Base-by-base conservation (phyloP, 2,888 invertebrate species). In the Argyresthia goedartella region DNA sequence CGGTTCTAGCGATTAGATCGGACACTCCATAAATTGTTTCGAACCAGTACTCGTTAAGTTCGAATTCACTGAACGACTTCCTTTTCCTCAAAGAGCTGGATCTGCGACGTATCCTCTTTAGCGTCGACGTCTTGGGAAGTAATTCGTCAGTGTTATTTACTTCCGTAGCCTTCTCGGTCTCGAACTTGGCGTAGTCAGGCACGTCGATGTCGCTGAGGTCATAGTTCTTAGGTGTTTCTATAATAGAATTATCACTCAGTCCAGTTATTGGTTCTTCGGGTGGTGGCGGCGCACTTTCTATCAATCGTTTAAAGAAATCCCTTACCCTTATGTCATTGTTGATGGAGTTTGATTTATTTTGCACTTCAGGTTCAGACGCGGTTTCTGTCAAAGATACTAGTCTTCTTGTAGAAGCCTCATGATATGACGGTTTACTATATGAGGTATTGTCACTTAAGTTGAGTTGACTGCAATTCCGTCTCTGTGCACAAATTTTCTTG, bases 21-120 rank as follows among this genome's bases (percentile, higher is more conserved):
- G 77, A 69, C 44, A 82, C 54, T 10, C 84, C 85, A 55, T 77
- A 81, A 52, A 81, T 75, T 49, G 76, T 77, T 58, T 85, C 82
- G 55, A 76, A 72, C 81, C 81, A 84, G 13, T 70, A 71, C 49
- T 74, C 75, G 51, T 58, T 57, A 47, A 65, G 60, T 35, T 69
- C 68, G 48, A 63, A 63, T 50, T 75, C 69, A 34, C 58, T 54
- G 15, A 35, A 51, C 15, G 51, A 42, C 4, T 7, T n/a, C 10
- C 39, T 13, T 10, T 13, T 34, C 8, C n/a, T 11, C n/a, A 45
- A 16, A 13, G 35, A 44, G 16, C 8, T 14, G 13, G 44, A 51
- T 10, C 33, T 44, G 35, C n/a, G 33, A 15, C 42, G 44, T 9
- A 34, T 15, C 13, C 75, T 56, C 14, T 76, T 81, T 34, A 82